Evolutionary conservation across 2,888 invertebrate species (phyloP).

Genomic region (Chelonus formosanus): DNA sequence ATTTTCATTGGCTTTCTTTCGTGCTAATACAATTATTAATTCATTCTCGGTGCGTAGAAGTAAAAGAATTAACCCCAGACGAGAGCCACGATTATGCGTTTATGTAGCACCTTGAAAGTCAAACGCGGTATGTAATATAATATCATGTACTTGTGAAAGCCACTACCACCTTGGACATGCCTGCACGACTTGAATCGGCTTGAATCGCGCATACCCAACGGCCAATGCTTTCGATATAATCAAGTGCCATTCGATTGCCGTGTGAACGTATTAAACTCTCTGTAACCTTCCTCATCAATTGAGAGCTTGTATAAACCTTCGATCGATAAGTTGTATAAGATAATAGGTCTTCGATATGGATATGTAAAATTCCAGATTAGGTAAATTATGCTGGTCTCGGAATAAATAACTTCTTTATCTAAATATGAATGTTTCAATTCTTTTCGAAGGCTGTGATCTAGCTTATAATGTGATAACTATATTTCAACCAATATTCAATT

Average conservation of each 20-base stretch:
- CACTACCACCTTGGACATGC: conserved; percentile 27
- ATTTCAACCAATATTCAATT: no score
- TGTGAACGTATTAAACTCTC: conserved; percentile 34
- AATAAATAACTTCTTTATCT: conserved; percentile 1
- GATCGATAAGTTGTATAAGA: conserved; percentile 15
- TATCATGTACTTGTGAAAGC: conserved; percentile 19
- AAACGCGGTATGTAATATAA: conserved; percentile 27
- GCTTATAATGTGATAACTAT: no score
- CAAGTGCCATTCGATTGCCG: conserved; percentile 23
- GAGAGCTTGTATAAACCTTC: conserved; percentile 1
- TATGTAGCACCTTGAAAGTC: conserved; percentile 25
- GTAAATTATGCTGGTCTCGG: no score
- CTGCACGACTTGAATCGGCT: conserved; percentile 22
- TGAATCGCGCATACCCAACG: neutral
- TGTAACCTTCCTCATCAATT: conserved; percentile 4
- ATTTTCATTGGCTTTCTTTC: no score
- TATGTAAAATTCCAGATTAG: no score
- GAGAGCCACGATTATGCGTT: neutral
- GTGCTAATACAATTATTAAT: no score
- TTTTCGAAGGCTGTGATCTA: no score
- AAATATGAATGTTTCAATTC: neutral
- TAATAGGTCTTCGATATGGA: neutral
- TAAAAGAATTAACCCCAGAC: no score
- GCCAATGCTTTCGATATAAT: neutral
- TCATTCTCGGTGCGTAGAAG: no score